A percentile compares a stretch with the other conserved stretches of the same genome.
Conservation (phyloP, 2,888 invertebrate genomes). For the Hydrotaea cyrtoneurina region DNA sequence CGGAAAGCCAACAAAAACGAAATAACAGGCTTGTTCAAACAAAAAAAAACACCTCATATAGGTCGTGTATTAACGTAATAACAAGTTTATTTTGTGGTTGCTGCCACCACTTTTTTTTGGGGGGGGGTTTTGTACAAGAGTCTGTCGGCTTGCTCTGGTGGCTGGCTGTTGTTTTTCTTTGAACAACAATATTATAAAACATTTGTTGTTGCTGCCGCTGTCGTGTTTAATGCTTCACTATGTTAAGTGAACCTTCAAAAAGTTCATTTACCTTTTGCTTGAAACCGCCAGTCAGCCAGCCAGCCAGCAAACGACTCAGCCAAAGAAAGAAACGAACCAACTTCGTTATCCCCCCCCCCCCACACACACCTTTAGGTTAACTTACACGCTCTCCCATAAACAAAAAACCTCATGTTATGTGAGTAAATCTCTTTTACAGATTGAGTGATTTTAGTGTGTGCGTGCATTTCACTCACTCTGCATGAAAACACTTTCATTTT, state of each 20-base stretch:
- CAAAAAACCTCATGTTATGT: neutral
- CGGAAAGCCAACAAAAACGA: constrained; percentile 34
- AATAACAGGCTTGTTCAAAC: constrained; percentile 36
- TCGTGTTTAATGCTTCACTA: constrained; percentile 69
- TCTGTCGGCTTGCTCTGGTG: too few species aligned
- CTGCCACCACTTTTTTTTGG: neutral
- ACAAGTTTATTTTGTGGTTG: constrained; percentile 65
- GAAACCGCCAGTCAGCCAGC: constrained; percentile 31
- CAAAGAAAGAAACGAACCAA: constrained; percentile 44
- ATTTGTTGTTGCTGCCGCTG: constrained; percentile 28
- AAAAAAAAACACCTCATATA: constrained; percentile 47
- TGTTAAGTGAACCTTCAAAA: constrained; percentile 80
- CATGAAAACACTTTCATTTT: constrained; percentile 79
- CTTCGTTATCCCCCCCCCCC: constrained; percentile 47
- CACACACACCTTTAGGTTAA: too few species aligned
- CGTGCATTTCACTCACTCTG: constrained; percentile 44
- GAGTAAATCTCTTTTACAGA: constrained; percentile 1
- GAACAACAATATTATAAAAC: constrained; percentile 56
- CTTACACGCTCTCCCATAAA: neutral
- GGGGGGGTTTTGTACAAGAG: too few species aligned
- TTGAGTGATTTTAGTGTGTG: constrained; percentile 41
- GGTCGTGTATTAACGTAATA: constrained; percentile 59
- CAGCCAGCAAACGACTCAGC: neutral
- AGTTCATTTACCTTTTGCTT: constrained; percentile 79
- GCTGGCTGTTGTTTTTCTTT: neutral